These are phyloP conservation scores for Crambe crambe DNA, from an alignment of 37 sponge, comb jelly and placozoan genomes.

Conservation along the genomic window DNA sequence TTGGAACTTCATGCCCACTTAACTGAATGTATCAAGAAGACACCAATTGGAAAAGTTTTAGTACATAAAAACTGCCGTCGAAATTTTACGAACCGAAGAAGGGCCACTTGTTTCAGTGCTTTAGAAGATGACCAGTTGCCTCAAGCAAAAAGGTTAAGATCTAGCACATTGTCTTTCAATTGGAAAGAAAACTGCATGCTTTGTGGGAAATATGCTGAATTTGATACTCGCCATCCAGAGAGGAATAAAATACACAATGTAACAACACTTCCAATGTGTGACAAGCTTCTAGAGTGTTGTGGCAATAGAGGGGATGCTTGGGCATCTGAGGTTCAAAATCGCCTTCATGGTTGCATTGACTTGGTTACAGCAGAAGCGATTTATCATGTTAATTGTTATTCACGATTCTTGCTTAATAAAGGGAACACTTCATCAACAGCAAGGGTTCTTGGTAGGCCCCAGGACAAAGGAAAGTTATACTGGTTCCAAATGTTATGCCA, in stretches of 20 bases:
- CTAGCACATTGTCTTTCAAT: too few species aligned
- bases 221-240: conserved; percentile 38
- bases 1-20: background rate
- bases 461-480: conserved; percentile 10
- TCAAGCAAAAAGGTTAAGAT: background rate
- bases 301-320: conserved; percentile 25
- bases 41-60: background rate
- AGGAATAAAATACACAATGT: conserved; percentile 18
- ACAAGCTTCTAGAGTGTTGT: conserved; percentile 39
- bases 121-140: background rate
- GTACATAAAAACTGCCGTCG: background rate
- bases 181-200: background rate
- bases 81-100: background rate
- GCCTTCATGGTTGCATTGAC: too few species aligned
- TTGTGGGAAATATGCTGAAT: background rate
- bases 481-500: conserved; percentile 28
- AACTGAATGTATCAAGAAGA: background rate
- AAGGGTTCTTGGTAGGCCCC: background rate
- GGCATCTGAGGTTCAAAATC: conserved; percentile 52
- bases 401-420: too few species aligned
- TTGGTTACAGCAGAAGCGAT: background rate
- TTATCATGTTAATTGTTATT: too few species aligned
- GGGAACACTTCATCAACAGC: background rate
- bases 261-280: conserved; percentile 14
- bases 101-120: background rate